Evolutionary conservation across 2,113 vertebrate species (phyloP), one percentile per base, ranked within the genome.

Genomic region (Alectura lathami): DNA sequence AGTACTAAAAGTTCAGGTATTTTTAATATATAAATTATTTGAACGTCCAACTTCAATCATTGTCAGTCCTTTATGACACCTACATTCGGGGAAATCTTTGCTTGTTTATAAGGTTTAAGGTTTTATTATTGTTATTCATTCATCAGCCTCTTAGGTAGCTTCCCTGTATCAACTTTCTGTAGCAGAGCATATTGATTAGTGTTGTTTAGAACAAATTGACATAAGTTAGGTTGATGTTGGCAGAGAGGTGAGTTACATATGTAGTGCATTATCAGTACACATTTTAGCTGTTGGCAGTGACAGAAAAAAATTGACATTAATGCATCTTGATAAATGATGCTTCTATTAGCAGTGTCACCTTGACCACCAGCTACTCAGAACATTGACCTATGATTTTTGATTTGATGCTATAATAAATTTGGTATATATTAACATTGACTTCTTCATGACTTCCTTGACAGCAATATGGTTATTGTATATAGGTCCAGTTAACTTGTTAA

Each of bases 331-430:
- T 74, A 95, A 92, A 81, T 86, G 88, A 89, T 88, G 45, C 27
- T 90, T 93, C 62, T 30, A 43, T 95, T 94, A 69, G 12, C 66
- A 60, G 22, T 73, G 72, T 32, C 90, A 94, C 42, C 96, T 96
- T 95, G 86, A 75, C 93, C 67, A 92, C 51, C 80, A 96, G 9
- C 57, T 77, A 43, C 1, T 53, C 64, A 94, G 96, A 96, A 96
- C 76, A 6, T 36, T 93, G 79, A 47, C 56, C 15, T 51, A 57
- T 63, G 84, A 54, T 45, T 94, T 54, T 14, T 90, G 57, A 83
- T 90, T 92, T 87, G 85, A 88, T 83, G 38, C 76, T 63, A 70
- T 95, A 93, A 91, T 87, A 93, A 90, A 84, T 94, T 74, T 93
- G 34, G 17, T 50, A 38, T 74, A 15, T 83, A 67, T 90, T 95